Percentiles rank a stretch among this genome's conserved stretches.
These are phyloP conservation scores for Rhagophthalmus giganteus DNA, from an alignment of 2,888 invertebrate species.

Conservation along the genomic window DNA sequence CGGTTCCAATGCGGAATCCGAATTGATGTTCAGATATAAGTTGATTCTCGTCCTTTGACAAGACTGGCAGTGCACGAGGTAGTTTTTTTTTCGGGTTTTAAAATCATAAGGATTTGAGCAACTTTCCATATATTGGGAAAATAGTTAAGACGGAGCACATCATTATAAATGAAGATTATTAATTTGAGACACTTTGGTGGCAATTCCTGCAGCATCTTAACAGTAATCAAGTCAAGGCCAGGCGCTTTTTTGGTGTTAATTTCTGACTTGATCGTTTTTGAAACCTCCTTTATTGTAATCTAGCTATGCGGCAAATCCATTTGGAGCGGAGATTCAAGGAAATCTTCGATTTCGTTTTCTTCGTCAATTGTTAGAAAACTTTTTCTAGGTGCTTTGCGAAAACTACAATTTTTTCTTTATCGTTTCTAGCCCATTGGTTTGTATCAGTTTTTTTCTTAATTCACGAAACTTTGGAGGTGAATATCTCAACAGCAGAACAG, in stretches of 20 bases:
- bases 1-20: too few species aligned
- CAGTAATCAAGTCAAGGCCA: background rate
- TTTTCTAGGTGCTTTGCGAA: background rate
- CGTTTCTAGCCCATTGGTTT: background rate
- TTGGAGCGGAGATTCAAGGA: background rate
- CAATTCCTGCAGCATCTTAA: background rate
- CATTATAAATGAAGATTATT: too few species aligned
- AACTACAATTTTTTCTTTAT: background rate
- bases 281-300: too few species aligned
- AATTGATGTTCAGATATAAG: too few species aligned
- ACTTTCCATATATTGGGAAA: background rate
- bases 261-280: too few species aligned
- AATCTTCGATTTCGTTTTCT: constrained; percentile 1
- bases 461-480: too few species aligned
- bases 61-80: background rate
- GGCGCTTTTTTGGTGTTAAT: too few species aligned
- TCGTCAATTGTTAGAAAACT: constrained; percentile 2
- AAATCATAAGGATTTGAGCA: too few species aligned
- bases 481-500: too few species aligned
- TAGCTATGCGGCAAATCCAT: too few species aligned
- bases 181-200: too few species aligned
- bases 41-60: background rate
- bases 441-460: background rate
- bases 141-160: background rate
- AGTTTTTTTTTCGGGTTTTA: background rate